phyloP scores from a whole-genome alignment of 2,797 vertebrate genomes.

The Tauraco hartlaubi region DNA sequence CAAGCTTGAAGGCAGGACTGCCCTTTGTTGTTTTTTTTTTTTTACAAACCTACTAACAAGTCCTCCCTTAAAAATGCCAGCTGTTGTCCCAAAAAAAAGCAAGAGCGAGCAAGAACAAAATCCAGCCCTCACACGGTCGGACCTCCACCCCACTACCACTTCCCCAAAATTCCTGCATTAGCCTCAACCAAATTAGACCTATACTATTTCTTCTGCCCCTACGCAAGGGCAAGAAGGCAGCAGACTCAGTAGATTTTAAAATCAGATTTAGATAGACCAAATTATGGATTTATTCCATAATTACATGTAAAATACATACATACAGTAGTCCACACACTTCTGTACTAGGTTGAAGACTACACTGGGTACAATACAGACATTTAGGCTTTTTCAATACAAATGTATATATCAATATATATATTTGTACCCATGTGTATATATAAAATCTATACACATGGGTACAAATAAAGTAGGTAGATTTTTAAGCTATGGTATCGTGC shows the following conservation, averaged over 20 bases:
- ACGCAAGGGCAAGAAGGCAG: background rate
- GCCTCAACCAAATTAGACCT: no score
- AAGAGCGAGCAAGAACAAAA: background rate
- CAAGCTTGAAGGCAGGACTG: background rate
- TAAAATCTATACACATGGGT: no score
- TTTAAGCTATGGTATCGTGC: background rate
- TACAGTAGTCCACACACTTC: background rate
- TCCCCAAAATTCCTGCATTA: background rate
- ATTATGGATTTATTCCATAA: background rate
- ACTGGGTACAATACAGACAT: rapidly evolving
- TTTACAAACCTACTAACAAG: rapidly evolving
- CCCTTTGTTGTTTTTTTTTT: no score
- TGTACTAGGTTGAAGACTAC: background rate
- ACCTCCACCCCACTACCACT: rapidly evolving
- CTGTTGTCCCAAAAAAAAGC: background rate
- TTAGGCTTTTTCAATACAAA: background rate
- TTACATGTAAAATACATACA: background rate
- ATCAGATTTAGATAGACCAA: background rate
- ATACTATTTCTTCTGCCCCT: background rate
- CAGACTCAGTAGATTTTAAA: background rate
- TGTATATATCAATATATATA: no score
- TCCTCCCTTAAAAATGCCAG: background rate
- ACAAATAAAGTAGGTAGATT: background rate
- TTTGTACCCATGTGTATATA: no score
- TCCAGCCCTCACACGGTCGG: rapidly evolving